These are phyloP conservation scores for Dolichomitus sp. DNA, from an alignment of 2,888 invertebrate species.

Conservation along the genomic window DNA sequence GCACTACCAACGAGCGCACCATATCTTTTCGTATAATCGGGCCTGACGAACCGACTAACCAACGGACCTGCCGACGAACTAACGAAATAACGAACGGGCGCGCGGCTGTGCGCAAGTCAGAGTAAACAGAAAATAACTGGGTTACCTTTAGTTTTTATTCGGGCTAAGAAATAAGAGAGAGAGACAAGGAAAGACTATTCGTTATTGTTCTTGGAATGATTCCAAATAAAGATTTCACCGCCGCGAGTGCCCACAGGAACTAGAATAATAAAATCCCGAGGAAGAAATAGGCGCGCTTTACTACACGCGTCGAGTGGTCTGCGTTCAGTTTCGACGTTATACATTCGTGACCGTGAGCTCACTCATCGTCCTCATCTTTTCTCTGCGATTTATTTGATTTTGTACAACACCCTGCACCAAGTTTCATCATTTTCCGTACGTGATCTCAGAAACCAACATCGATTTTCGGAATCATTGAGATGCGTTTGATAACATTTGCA, in stretches of 20 bases:
- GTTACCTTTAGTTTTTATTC: slow-evolving; percentile 85
- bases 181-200: slow-evolving; percentile 73
- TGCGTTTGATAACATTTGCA: not conserved
- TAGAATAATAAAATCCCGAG: slow-evolving; percentile 83
- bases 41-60: slow-evolving; percentile 55
- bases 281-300: slow-evolving; percentile 58
- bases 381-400: slow-evolving; percentile 48
- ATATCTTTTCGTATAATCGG: slow-evolving; percentile 80
- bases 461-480: slow-evolving; percentile 21
- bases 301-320: slow-evolving; percentile 71
- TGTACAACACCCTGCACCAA: slow-evolving; percentile 22
- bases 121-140: slow-evolving; percentile 85
- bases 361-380: slow-evolving; percentile 40
- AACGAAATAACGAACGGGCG: slow-evolving; percentile 55
- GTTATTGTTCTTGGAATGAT: slow-evolving; percentile 86
- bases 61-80: slow-evolving; percentile 44
- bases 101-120: slow-evolving; percentile 73
- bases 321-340: slow-evolving; percentile 73
- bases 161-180: slow-evolving; percentile 72
- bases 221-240: slow-evolving; percentile 86
- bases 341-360: slow-evolving; percentile 48
- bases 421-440: slow-evolving; percentile 30
- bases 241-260: slow-evolving; percentile 79
- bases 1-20: slow-evolving; percentile 84
- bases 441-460: slow-evolving; percentile 32